Percentiles rank a stretch among this genome's conserved stretches.
Evolutionary conservation across 2,797 vertebrate genomes (phyloP).

Genomic region (Mycteria americana): DNA sequence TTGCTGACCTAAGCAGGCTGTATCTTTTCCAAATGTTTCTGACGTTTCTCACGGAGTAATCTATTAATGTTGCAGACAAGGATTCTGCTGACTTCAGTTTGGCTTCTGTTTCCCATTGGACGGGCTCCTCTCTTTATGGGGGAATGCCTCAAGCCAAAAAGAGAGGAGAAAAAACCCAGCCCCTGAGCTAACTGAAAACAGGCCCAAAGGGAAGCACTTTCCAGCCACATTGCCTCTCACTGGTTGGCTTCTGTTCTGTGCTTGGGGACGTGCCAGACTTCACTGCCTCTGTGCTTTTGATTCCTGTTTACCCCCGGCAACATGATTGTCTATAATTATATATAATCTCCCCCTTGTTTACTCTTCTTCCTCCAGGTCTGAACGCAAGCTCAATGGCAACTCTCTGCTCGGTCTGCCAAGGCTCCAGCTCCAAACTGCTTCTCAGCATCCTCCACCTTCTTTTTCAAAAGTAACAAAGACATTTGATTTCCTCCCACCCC

Average conservation of each 20-base stretch:
- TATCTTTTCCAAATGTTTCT: constrained; percentile 9
- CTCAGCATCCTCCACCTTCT: constrained; percentile 46
- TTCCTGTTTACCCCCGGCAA: constrained; percentile 73
- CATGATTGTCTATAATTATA: constrained; percentile 77
- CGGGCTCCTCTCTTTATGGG: constrained; percentile 15
- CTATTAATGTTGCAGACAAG: constrained; percentile 1
- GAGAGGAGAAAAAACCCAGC: background rate
- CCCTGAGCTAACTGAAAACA: constrained; percentile 53
- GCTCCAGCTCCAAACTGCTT: background rate
- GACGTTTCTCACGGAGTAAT: constrained; percentile 23
- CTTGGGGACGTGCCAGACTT: constrained; percentile 69
- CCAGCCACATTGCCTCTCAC: constrained; percentile 11
- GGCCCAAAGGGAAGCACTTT: constrained; percentile 23
- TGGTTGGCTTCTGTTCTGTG: constrained; percentile 42
- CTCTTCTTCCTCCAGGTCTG: constrained; percentile 68
- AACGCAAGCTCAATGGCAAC: constrained; percentile 38
- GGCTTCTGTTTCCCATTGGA: constrained; percentile 49
- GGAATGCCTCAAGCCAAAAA: constrained; percentile 38
- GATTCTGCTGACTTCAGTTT: constrained; percentile 67
- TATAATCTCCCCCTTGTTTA: constrained; percentile 77
- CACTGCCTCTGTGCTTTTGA: constrained; percentile 71
- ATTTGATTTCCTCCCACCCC: constrained; percentile 9
- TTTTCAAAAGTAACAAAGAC: constrained; percentile 47
- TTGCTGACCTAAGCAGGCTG: constrained; percentile 38
- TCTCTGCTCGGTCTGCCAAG: constrained; percentile 25